Percentiles rank a stretch among this genome's conserved stretches.
phyloP scores from a whole-genome alignment of 2,113 vertebrate species.

The Carollia perspicillata region DNA sequence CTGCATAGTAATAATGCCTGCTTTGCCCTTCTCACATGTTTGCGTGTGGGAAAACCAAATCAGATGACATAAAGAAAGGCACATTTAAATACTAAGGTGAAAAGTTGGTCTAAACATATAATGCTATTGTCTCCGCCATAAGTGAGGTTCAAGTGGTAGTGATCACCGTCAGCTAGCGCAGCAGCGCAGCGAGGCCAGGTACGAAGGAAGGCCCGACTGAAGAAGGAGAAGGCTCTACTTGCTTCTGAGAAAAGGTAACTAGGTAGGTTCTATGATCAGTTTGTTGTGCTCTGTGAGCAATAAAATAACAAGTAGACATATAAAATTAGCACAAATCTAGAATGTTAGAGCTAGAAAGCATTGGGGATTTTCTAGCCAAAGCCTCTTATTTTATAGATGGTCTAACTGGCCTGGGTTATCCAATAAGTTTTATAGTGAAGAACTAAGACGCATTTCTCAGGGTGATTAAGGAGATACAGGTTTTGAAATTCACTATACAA shows the following conservation, averaged over 20 bases:
- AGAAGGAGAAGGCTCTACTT: not conserved
- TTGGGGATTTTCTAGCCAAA: not conserved
- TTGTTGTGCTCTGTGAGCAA: not conserved
- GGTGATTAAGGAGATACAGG: not conserved
- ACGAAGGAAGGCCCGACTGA: not conserved
- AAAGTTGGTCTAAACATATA: not conserved
- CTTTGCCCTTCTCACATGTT: not conserved
- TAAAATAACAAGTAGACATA: not conserved
- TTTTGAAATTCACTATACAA: not conserved
- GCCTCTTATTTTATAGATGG: not conserved
- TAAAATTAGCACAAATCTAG: not conserved
- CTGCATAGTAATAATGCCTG: not conserved
- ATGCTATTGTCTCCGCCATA: not conserved
- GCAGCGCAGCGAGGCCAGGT: not conserved
- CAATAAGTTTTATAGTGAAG: not conserved
- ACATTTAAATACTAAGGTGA: not conserved
- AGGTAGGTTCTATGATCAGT: not conserved
- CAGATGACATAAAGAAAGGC: not conserved
- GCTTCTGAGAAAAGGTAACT: not conserved
- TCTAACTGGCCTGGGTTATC: not conserved
- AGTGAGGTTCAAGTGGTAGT: not conserved
- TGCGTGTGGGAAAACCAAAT: not conserved
- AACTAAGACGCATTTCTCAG: not conserved
- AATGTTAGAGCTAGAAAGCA: not conserved
- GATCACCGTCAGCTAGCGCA: not conserved